These are phyloP conservation scores for Acinonyx jubatus DNA, from an alignment of 2,113 vertebrate genomes.

Conservation along the genomic window DNA sequence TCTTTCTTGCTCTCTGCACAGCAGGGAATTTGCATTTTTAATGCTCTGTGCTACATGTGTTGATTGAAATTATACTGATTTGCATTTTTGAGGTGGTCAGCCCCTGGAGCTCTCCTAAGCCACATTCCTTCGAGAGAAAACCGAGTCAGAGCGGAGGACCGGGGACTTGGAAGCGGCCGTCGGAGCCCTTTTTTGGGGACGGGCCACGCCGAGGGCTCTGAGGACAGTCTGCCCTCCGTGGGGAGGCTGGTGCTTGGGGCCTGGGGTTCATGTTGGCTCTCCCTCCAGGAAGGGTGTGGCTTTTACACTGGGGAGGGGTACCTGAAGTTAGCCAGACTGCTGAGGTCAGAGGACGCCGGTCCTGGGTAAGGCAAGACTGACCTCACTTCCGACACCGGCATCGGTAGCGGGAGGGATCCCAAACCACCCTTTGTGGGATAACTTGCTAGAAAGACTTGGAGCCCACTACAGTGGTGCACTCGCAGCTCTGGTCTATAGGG, in stretches of 20 bases:
- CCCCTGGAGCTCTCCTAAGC: not conserved
- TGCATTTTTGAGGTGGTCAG: constrained; percentile 30
- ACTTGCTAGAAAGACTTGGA: not conserved
- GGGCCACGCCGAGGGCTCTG: accelerated
- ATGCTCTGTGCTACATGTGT: not conserved
- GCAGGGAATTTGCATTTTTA: not conserved
- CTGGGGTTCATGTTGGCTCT: not conserved
- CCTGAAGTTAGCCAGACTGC: not conserved
- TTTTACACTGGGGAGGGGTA: too few relatives aligned
- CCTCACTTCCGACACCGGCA: not conserved
- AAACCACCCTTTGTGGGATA: not conserved
- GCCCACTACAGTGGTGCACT: not conserved
- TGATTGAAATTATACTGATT: not conserved
- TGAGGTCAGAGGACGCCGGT: too few relatives aligned
- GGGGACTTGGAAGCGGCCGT: not conserved
- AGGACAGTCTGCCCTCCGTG: accelerated
- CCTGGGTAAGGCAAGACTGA: not conserved
- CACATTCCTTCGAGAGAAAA: not conserved
- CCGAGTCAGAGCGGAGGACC: not conserved
- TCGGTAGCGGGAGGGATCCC: accelerated
- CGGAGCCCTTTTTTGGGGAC: too few relatives aligned
- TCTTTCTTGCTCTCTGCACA: not conserved
- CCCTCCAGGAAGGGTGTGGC: not conserved
- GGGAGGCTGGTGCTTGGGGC: not conserved
- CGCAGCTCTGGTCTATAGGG: accelerated